These are phyloP conservation scores for Mus caroli DNA, from an alignment of 2,797 vertebrate genomes.

Conservation along the genomic window DNA sequence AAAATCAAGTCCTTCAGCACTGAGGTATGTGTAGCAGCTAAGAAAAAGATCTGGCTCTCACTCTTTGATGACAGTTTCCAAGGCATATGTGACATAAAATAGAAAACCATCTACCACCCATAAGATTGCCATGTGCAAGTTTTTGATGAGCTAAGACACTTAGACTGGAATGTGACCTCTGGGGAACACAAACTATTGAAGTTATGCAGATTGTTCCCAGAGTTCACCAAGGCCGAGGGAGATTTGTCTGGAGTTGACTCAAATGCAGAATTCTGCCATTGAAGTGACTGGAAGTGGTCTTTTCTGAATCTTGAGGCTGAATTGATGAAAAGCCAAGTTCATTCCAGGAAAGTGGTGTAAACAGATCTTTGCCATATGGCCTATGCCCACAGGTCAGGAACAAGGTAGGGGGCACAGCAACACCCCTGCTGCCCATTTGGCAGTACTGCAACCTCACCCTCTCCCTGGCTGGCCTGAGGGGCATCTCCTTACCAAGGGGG, in stretches of 20 bases:
- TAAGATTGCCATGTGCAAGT: not conserved
- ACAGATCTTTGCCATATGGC: not conserved
- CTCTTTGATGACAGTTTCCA: not conserved
- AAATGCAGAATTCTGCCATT: not conserved
- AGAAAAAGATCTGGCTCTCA: not conserved
- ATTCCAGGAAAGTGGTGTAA: not conserved
- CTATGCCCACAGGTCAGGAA: not conserved
- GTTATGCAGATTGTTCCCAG: not conserved
- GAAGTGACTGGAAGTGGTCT: not conserved
- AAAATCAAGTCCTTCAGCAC: not conserved
- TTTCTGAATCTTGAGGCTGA: not conserved
- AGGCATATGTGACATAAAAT: not conserved
- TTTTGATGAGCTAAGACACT: not conserved
- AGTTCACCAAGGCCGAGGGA: not conserved
- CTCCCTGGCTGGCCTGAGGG: not conserved
- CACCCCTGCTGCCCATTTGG: not conserved
- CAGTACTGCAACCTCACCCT: not conserved
- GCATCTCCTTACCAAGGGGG: not conserved
- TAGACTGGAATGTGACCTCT: not conserved
- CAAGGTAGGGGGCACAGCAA: not conserved
- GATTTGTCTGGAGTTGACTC: too few species aligned
- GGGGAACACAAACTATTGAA: not conserved
- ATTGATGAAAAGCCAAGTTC: not conserved
- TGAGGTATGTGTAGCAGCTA: not conserved
- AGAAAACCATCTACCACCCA: not conserved